Evolutionary conservation across 2,888 invertebrate genomes (phyloP), one percentile per base, ranked within the genome.

Genomic region (Volucella inflata): DNA sequence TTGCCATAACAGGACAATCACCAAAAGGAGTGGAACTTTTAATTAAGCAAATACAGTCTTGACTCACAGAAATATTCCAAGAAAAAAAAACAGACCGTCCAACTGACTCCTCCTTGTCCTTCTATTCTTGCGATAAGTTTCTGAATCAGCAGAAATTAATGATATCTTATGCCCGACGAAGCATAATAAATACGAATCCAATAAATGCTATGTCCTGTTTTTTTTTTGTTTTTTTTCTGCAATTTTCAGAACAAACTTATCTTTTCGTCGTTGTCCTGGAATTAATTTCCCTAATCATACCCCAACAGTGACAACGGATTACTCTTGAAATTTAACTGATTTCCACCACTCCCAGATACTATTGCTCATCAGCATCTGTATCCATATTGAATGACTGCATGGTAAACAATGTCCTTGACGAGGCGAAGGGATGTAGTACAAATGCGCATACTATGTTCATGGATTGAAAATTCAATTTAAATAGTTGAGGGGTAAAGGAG

Each of bases 1-100:
- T 75, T 50, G 75, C 70, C 53, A 50, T 51, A n/a, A 64, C 21
- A 36, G 36, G 60, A 12, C 44, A 62, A 68, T 74, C 59, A 40
- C 57, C 59, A 14, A 30, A 80, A 80, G 84, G 84, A 84, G 84
- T 79, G 84, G 84, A 84, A 44, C 44, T 68, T 80, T 84, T 80
- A 79, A 84, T 84, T 76, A 84, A 75, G 70, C 71, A 76, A 84
- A 84, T 80, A 76, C 55, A 53, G 64, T 65, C 70, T 59, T 60
- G 17, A 40, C 12, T 8, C 17, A 40, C 36, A 17, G 40, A 6
- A 38, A 30, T 16, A 6, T 6, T 6, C 30, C 4, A 30, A 14
- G 57, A 9, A 17, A 21, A 51, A 17, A 42, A n/a, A 36, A 4
- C 21, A 48, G 16, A 10, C 14, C 30, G 11, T 14, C 6, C n/a